Conservation (phyloP, 35 echinoderm and acorn worm genomes). For the Diadema setosum region DNA sequence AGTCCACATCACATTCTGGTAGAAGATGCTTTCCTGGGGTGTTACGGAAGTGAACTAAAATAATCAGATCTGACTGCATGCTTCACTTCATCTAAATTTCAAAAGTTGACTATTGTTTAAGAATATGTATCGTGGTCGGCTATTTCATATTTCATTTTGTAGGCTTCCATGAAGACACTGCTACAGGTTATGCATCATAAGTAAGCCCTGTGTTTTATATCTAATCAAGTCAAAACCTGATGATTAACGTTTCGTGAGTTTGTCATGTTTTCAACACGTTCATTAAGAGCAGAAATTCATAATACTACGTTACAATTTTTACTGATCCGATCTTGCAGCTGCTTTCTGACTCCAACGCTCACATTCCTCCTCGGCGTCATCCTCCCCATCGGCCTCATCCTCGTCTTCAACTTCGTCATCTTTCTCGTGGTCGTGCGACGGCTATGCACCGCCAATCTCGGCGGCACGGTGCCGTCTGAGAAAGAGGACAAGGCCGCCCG, state of each 20-base stretch:
- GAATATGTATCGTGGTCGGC: too few relatives aligned
- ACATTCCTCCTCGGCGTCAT: slow-evolving; percentile 47
- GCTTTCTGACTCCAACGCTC: slow-evolving; percentile 42
- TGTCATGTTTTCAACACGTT: too few relatives aligned
- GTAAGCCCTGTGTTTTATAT: background rate
- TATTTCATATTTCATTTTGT: too few relatives aligned
- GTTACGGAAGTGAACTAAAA: too few relatives aligned
- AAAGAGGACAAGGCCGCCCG: slow-evolving; percentile 31
- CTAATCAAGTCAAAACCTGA: background rate
- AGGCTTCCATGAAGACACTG: background rate
- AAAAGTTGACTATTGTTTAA: too few relatives aligned
- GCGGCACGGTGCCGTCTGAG: slow-evolving; percentile 26
- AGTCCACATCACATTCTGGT: too few relatives aligned
- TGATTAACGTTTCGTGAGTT: background rate
- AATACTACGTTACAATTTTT: too few relatives aligned
- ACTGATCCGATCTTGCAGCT: slow-evolving; percentile 22
- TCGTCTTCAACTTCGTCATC: slow-evolving; percentile 60
- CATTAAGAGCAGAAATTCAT: too few relatives aligned
- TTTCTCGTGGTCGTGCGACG: slow-evolving; percentile 66
- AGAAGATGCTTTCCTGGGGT: too few relatives aligned
- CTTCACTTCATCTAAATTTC: too few relatives aligned
- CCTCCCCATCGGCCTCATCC: slow-evolving; percentile 55
- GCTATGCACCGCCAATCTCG: slow-evolving; percentile 46
- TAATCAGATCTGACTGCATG: too few relatives aligned
- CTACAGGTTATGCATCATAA: background rate